These are phyloP conservation scores for Austrofundulus limnaeus DNA, from an alignment of 2,113 vertebrate genomes.

Conservation along the genomic window DNA sequence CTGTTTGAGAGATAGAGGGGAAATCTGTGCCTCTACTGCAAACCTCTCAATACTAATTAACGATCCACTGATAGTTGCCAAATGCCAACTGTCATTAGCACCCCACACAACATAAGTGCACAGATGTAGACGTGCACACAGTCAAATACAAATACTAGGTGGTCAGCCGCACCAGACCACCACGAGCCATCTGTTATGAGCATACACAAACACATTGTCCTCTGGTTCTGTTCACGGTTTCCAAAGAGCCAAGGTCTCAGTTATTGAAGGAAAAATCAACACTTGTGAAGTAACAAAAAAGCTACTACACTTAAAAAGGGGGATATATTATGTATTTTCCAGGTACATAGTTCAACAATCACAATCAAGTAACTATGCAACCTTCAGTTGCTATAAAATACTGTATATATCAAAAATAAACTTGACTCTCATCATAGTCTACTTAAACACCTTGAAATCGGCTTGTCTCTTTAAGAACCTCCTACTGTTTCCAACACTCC, in stretches of 20 bases:
- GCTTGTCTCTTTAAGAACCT: too few species aligned
- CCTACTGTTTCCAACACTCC: too few species aligned
- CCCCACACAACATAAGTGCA: constrained; percentile 58
- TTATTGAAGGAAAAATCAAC: constrained; percentile 1
- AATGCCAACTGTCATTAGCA: constrained; percentile 76
- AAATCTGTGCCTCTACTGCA: constrained; percentile 66
- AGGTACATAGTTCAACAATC: too few species aligned
- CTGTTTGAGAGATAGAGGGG: constrained; percentile 71
- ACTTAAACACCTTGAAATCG: too few species aligned
- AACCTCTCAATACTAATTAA: constrained; percentile 84
- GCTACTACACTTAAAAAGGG: too few species aligned
- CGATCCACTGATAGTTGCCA: constrained; percentile 72
- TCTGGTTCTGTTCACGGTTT: constrained; percentile 5
- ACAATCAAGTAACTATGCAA: too few species aligned
- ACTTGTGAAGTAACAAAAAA: not conserved
- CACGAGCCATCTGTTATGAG: constrained; percentile 43
- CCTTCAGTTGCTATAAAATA: too few species aligned
- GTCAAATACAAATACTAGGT: constrained; percentile 54
- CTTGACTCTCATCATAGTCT: too few species aligned
- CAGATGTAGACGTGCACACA: constrained; percentile 50
- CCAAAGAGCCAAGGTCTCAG: not conserved
- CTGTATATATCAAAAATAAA: too few species aligned
- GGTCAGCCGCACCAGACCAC: constrained; percentile 43
- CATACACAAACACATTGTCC: constrained; percentile 32
- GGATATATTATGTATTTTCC: too few species aligned